These are phyloP conservation scores for Drosophila borborema DNA, from an alignment of 2,888 invertebrate species.

Conservation along the genomic window DNA sequence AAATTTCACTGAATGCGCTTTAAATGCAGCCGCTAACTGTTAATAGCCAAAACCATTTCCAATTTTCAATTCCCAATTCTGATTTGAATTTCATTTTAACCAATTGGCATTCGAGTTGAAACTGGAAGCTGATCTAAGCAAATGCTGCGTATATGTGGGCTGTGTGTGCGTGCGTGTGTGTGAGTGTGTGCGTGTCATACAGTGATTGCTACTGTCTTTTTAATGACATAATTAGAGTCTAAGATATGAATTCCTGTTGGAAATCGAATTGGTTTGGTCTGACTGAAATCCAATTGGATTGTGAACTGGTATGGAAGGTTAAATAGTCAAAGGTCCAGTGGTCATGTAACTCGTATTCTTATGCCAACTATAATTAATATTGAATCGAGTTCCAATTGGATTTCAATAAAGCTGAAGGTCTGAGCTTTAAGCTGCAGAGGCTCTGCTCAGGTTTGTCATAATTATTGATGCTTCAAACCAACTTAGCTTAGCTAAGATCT, in stretches of 20 bases:
- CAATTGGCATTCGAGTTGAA: conserved; percentile 7
- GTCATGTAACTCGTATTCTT: no score
- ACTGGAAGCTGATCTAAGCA: conserved; percentile 26
- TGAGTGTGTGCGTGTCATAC: conserved; percentile 21
- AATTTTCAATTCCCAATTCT: conserved; percentile 11
- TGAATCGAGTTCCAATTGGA: no score
- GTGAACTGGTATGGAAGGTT: not conserved
- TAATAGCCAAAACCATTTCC: conserved; percentile 30
- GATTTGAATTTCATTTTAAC: conserved; percentile 7
- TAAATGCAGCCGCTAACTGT: conserved; percentile 65
- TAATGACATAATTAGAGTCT: conserved; percentile 2
- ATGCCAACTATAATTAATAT: no score
- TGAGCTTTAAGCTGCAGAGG: no score
- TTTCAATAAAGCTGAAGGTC: no score
- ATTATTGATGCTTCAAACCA: not conserved
- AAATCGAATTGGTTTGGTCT: not conserved
- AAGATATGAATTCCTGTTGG: not conserved
- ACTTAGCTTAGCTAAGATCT: not conserved
- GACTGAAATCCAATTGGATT: not conserved
- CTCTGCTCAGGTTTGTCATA: not conserved
- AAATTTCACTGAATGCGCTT: conserved; percentile 72
- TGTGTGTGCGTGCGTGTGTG: conserved; percentile 10
- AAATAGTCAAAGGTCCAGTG: no score
- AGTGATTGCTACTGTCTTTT: conserved; percentile 6
- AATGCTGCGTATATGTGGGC: no score